Percentiles rank a stretch among this genome's conserved stretches.
These are phyloP conservation scores for Poecile montanus DNA, from an alignment of 2,797 vertebrate genomes.

Conservation along the genomic window DNA sequence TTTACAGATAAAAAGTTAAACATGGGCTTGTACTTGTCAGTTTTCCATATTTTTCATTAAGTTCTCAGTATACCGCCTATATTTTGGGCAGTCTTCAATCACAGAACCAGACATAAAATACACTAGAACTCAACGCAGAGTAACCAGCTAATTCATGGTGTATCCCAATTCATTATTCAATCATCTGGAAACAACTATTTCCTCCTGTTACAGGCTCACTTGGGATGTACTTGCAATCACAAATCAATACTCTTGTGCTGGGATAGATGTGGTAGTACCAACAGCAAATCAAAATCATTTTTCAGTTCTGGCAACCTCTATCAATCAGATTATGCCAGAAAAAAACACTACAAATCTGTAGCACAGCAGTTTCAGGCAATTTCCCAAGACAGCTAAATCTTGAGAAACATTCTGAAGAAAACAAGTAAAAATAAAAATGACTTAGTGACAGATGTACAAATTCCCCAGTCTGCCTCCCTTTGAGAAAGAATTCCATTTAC, in stretches of 20 bases:
- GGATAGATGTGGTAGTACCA: background rate
- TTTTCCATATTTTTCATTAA: background rate
- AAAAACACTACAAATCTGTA: background rate
- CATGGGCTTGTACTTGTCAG: background rate
- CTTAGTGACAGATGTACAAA: constrained; percentile 13
- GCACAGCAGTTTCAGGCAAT: background rate
- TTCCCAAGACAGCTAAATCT: background rate
- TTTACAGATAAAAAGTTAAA: background rate
- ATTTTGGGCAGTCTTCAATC: background rate
- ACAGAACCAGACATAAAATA: background rate
- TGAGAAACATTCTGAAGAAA: background rate
- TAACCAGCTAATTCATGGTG: background rate
- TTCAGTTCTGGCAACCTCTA: background rate
- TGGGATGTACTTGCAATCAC: background rate
- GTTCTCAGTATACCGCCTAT: background rate
- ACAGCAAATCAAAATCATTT: background rate
- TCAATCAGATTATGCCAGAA: background rate
- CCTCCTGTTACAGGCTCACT: background rate
- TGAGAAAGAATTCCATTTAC: background rate
- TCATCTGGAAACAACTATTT: background rate
- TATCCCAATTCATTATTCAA: background rate
- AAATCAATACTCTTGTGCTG: background rate
- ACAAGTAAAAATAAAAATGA: background rate
- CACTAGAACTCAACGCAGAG: background rate
- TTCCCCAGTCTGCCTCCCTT: background rate